Conservation (phyloP, 2,888 invertebrate species). For the Melieria crassipennis region DNA sequence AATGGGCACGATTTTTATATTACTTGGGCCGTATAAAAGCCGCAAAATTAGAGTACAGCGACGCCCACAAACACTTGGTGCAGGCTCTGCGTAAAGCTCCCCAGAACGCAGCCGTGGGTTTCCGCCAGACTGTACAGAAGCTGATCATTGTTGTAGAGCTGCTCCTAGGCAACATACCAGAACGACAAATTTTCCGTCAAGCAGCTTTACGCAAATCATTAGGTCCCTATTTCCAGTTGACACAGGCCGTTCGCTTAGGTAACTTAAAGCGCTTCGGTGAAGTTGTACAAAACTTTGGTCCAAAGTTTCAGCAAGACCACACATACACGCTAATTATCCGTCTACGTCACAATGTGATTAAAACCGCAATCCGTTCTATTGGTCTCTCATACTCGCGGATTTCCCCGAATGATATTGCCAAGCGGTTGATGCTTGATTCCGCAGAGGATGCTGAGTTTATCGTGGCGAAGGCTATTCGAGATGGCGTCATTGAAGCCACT, state of each 20-base stretch:
- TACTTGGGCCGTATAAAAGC: constrained; percentile 98
- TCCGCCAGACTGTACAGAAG: constrained; percentile 97
- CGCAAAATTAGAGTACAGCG: constrained; percentile 96
- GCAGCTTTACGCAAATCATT: constrained; percentile 88
- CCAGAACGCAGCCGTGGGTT: constrained; percentile 97
- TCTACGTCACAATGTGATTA: constrained; percentile 97
- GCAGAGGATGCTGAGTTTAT: constrained; percentile 99
- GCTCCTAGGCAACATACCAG: constrained; percentile 96
- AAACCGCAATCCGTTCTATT: constrained; percentile 96
- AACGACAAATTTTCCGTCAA: constrained; percentile 93
- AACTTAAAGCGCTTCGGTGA: constrained; percentile 94
- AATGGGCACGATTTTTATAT: constrained; percentile 97
- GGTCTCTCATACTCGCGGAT: constrained; percentile 96
- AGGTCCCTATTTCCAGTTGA: constrained; percentile 95
- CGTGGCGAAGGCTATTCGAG: constrained; percentile 96
- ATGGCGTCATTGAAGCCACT: constrained; percentile 98
- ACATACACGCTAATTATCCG: constrained; percentile 96
- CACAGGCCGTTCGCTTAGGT: constrained; percentile 95
- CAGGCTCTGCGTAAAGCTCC: constrained; percentile 97
- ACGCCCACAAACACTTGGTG: constrained; percentile 95
- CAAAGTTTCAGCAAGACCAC: constrained; percentile 92
- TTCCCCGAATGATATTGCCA: constrained; percentile 93
- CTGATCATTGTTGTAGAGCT: constrained; percentile 94
- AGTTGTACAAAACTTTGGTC: constrained; percentile 89
- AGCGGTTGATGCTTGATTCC: constrained; percentile 92